Evolutionary conservation across 2,797 vertebrate genomes (phyloP).

Genomic region (Vultur gryphus): DNA sequence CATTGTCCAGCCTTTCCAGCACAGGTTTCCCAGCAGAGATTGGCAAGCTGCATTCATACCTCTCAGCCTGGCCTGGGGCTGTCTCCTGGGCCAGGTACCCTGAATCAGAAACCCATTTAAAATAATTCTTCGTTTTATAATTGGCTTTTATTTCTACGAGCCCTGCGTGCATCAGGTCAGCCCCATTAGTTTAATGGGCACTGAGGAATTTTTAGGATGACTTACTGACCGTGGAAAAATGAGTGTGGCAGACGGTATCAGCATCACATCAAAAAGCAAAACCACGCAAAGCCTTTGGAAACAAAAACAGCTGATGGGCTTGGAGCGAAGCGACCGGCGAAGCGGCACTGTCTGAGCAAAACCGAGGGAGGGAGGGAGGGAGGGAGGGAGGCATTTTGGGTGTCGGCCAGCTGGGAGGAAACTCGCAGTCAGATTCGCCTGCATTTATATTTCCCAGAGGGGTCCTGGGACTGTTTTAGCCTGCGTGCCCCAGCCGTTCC

Average conservation of each 20-base stretch:
- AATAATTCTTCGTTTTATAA: neutral
- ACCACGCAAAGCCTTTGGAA: conserved; percentile 1
- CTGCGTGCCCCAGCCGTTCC: fast-evolving
- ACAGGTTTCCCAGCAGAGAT: neutral
- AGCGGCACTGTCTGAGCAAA: neutral
- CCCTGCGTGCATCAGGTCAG: neutral
- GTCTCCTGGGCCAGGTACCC: neutral
- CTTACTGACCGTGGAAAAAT: conserved; percentile 41
- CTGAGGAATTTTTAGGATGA: conserved; percentile 51
- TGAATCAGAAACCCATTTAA: conserved; percentile 1
- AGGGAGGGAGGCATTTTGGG: neutral
- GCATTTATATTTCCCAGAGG: neutral
- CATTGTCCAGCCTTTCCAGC: neutral
- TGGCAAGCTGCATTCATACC: neutral
- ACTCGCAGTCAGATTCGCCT: neutral
- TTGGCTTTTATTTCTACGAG: neutral
- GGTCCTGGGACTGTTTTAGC: neutral
- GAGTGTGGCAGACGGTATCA: neutral
- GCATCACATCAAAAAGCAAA: conserved; percentile 23
- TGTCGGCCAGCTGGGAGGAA: neutral
- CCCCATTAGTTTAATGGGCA: conserved; percentile 41
- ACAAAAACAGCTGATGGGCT: conserved; percentile 44
- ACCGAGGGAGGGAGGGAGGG: neutral
- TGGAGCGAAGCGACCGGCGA: neutral
- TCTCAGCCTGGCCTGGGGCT: neutral